Percentiles rank a stretch among this genome's conserved stretches.
Evolutionary conservation across 2,797 vertebrate genomes (phyloP).

Genomic region (Hylomyscus alleni): DNA sequence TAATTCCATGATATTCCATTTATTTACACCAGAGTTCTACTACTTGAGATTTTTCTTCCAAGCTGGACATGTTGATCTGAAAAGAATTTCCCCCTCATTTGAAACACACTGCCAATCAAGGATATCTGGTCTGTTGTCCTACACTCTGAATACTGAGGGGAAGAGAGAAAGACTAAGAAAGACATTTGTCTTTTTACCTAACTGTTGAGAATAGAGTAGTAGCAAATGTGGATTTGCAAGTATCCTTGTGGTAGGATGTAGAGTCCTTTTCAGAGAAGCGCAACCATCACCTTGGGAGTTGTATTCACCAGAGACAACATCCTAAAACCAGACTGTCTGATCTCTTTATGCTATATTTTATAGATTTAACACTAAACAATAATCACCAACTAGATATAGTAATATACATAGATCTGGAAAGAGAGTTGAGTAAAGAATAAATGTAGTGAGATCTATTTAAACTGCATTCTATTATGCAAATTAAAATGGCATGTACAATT

Average conservation of each 20-base stretch:
- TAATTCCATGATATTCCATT: neutral
- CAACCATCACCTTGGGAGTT: neutral
- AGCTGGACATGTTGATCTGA: neutral
- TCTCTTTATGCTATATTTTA: constrained; percentile 34
- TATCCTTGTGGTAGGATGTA: neutral
- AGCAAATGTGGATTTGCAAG: neutral
- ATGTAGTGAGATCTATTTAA: neutral
- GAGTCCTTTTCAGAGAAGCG: neutral
- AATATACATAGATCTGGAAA: neutral
- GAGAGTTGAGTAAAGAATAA: constrained; percentile 38
- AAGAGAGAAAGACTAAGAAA: neutral
- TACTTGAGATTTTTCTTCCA: constrained; percentile 35
- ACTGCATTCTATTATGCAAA: neutral
- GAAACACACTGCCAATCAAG: neutral
- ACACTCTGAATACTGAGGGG: neutral
- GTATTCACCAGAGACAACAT: neutral
- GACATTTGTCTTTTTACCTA: neutral
- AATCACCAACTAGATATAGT: neutral
- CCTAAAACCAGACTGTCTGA: neutral
- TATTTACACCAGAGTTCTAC: constrained; percentile 19
- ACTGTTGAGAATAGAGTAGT: neutral
- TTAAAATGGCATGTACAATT: neutral
- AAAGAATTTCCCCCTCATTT: neutral
- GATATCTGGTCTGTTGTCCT: neutral
- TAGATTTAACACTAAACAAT: constrained; percentile 6